These are phyloP conservation scores for Uromys caudimaculatus DNA, from an alignment of 2,797 vertebrate species.

Conservation along the genomic window DNA sequence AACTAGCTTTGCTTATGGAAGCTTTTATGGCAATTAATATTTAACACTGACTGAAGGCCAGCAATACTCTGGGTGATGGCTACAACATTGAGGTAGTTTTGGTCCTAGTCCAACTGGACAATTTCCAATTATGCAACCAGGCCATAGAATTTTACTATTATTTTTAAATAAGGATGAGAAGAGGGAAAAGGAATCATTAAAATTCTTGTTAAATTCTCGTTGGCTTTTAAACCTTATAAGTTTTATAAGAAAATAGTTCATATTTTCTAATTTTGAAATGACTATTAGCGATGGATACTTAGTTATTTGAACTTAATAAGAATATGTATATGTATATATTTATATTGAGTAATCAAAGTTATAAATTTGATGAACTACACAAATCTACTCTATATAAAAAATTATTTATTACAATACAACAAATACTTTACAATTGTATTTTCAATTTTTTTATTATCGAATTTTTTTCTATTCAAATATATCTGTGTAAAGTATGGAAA, in stretches of 20 bases:
- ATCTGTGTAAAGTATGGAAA: constrained; percentile 24
- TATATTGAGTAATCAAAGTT: constrained; percentile 12
- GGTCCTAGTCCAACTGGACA: constrained; percentile 73
- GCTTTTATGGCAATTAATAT: constrained; percentile 84
- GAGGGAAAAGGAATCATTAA: not conserved
- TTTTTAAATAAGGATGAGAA: constrained; percentile 50
- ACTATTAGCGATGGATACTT: not conserved
- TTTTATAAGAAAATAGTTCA: constrained; percentile 31
- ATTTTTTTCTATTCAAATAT: constrained; percentile 31
- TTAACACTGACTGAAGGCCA: constrained; percentile 80
- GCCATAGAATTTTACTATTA: constrained; percentile 34
- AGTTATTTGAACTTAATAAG: constrained; percentile 23
- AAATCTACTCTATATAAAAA: not conserved
- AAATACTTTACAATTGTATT: not conserved
- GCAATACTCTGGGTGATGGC: constrained; percentile 68
- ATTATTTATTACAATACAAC: not conserved
- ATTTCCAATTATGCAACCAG: constrained; percentile 66
- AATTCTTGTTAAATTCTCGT: not conserved
- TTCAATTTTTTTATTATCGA: constrained; percentile 1
- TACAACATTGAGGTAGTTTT: constrained; percentile 61
- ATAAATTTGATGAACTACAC: not conserved
- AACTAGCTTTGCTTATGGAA: constrained; percentile 69
- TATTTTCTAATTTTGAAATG: not conserved
- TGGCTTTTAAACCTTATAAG: not conserved
- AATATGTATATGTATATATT: not conserved